phyloP scores from a whole-genome alignment of 2,113 vertebrate genomes.

The Baryphthengus martii region DNA sequence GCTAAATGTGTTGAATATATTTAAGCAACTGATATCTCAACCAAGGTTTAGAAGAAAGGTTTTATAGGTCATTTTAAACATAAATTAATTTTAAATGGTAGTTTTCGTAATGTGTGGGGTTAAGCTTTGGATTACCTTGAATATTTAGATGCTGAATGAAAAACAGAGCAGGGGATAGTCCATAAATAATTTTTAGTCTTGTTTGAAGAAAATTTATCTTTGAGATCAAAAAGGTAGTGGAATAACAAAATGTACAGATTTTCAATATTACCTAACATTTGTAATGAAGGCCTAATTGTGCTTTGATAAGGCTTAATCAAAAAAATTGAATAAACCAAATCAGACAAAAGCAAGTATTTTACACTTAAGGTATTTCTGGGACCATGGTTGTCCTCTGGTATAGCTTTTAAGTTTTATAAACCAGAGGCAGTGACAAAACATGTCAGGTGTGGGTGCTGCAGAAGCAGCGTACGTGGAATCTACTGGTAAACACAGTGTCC shows the following conservation, averaged over 20 bases:
- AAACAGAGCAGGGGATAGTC: conserved; percentile 16
- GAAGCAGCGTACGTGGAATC: background rate
- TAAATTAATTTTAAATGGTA: conserved; percentile 70
- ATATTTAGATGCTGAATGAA: conserved; percentile 45
- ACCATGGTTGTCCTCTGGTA: background rate
- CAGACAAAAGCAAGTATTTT: background rate
- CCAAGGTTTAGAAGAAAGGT: conserved; percentile 40
- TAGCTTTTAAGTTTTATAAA: background rate
- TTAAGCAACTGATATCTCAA: conserved; percentile 65
- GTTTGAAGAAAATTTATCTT: conserved; percentile 17
- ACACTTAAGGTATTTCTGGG: background rate
- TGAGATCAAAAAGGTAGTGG: background rate
- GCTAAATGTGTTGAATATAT: conserved; percentile 67
- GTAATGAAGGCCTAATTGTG: background rate
- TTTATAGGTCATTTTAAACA: conserved; percentile 53
- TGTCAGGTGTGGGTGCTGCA: background rate
- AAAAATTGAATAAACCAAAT: background rate
- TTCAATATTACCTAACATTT: background rate
- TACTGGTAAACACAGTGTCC: background rate
- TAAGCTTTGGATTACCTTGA: conserved; percentile 64
- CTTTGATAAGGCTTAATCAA: conserved; percentile 5
- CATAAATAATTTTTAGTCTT: conserved; percentile 7
- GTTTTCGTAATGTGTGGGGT: conserved; percentile 60
- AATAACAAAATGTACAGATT: background rate
- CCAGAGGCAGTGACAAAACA: background rate